Evolutionary conservation across 2,113 vertebrate genomes (phyloP).

Genomic region (Xyliphius kryptos): DNA sequence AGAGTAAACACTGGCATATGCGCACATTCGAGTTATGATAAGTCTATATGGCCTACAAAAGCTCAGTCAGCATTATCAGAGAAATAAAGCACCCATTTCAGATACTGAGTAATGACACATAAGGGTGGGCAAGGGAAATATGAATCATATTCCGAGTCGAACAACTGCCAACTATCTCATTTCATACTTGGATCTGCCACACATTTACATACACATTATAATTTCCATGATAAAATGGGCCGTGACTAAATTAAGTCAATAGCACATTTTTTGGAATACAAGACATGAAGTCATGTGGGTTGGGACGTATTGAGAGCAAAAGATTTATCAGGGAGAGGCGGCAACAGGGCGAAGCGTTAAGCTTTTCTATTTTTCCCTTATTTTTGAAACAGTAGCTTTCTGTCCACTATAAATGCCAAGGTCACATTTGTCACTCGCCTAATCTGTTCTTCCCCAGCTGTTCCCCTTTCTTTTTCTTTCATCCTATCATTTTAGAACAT

Average conservation of each 20-base stretch:
- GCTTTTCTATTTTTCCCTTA: slow-evolving; percentile 1
- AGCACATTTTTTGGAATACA: slow-evolving; percentile 6
- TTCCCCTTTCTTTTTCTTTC: neutral
- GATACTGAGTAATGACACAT: too few species aligned
- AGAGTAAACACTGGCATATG: slow-evolving; percentile 6
- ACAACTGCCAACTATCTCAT: too few species aligned
- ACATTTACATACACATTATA: neutral
- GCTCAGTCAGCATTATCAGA: too few species aligned
- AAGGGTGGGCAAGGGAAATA: too few species aligned
- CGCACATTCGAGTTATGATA: too few species aligned
- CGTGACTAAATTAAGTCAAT: slow-evolving; percentile 10
- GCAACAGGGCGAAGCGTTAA: neutral
- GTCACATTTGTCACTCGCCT: neutral
- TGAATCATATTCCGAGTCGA: too few species aligned
- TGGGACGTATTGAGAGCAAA: neutral
- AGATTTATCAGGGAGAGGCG: neutral
- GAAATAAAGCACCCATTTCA: too few species aligned
- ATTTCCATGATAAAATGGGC: slow-evolving; percentile 23
- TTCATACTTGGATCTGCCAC: slow-evolving; percentile 6
- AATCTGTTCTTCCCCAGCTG: neutral
- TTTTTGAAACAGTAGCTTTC: slow-evolving; percentile 14
- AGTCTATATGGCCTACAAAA: too few species aligned
- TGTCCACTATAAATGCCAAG: slow-evolving; percentile 27
- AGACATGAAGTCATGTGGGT: neutral
- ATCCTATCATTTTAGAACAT: neutral